These are phyloP conservation scores for Tor tambroides DNA, from an alignment of 2,113 vertebrate species.

Conservation along the genomic window DNA sequence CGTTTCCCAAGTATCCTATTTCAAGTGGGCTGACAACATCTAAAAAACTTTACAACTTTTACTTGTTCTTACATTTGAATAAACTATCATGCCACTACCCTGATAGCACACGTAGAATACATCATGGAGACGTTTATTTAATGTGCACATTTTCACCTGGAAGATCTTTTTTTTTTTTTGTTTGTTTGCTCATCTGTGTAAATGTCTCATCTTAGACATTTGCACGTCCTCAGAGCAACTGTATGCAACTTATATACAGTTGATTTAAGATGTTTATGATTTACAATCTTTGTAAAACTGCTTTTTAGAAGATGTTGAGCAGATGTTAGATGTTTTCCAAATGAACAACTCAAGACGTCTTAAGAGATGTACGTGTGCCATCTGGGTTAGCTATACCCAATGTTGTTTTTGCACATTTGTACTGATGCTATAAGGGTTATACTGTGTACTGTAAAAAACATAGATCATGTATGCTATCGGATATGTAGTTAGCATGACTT, in stretches of 20 bases:
- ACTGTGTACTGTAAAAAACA: slow-evolving; percentile 65
- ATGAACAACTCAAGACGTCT: neutral
- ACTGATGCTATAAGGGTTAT: slow-evolving; percentile 68
- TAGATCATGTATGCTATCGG: slow-evolving; percentile 69
- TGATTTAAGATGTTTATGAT: neutral
- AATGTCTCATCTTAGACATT: neutral
- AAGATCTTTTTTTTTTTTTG: neutral
- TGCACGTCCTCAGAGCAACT: neutral
- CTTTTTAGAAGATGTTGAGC: neutral
- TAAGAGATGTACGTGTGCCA: neutral
- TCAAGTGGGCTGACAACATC: slow-evolving; percentile 73
- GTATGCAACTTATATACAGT: neutral
- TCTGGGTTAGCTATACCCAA: slow-evolving; percentile 61
- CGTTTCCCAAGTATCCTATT: slow-evolving; percentile 69
- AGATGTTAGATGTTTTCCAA: neutral
- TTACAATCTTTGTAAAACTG: neutral
- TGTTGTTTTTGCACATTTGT: slow-evolving; percentile 61
- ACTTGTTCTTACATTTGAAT: slow-evolving; percentile 60
- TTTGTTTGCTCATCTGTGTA: neutral
- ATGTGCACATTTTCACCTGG: neutral
- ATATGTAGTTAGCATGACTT: slow-evolving; percentile 81
- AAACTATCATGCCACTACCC: slow-evolving; percentile 63
- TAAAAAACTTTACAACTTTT: slow-evolving; percentile 74
- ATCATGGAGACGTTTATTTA: neutral
- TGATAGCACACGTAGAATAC: neutral